Percentiles rank a stretch among this genome's conserved stretches.
These are phyloP conservation scores for Dioctria linearis DNA, from an alignment of 2,888 invertebrate species.

Conservation along the genomic window DNA sequence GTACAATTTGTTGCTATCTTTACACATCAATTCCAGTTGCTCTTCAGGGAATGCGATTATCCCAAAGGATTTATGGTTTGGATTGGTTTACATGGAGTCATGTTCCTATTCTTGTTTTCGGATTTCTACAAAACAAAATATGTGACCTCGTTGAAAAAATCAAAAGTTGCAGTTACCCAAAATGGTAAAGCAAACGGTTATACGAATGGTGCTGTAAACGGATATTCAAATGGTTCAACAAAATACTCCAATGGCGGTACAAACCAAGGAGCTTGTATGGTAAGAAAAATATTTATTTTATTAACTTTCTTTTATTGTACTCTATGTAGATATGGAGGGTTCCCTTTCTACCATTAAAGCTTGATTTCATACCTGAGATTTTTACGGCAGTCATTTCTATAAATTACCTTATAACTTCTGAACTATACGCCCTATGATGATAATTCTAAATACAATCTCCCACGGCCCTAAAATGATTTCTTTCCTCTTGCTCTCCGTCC, in stretches of 20 bases:
- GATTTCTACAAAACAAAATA: slow-evolving; percentile 94
- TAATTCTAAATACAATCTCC: too few species aligned
- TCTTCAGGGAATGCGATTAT: slow-evolving; percentile 93
- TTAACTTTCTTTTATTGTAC: too few species aligned
- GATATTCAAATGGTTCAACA: slow-evolving; percentile 60
- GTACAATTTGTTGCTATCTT: slow-evolving; percentile 94
- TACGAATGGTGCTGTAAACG: slow-evolving; percentile 61
- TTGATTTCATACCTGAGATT: too few species aligned
- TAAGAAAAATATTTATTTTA: slow-evolving; percentile 65
- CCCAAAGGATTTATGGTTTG: slow-evolving; percentile 92
- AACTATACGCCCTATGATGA: too few species aligned
- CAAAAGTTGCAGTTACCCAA: slow-evolving; percentile 54
- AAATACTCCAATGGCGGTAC: slow-evolving; percentile 60
- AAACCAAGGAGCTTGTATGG: slow-evolving; percentile 79
- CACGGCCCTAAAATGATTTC: too few species aligned
- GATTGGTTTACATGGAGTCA: slow-evolving; percentile 94
- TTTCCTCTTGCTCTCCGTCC: too few species aligned
- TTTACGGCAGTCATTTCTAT: too few species aligned
- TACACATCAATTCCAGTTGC: slow-evolving; percentile 90
- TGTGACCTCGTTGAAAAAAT: slow-evolving; percentile 66
- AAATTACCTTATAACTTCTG: too few species aligned
- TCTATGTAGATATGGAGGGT: too few species aligned
- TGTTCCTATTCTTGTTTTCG: slow-evolving; percentile 94
- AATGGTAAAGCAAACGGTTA: slow-evolving; percentile 55
- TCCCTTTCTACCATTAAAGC: too few species aligned